Percentiles rank a stretch among this genome's conserved stretches.
phyloP scores from a whole-genome alignment of 2,797 vertebrate genomes.

The Pangasius larnaudii region DNA sequence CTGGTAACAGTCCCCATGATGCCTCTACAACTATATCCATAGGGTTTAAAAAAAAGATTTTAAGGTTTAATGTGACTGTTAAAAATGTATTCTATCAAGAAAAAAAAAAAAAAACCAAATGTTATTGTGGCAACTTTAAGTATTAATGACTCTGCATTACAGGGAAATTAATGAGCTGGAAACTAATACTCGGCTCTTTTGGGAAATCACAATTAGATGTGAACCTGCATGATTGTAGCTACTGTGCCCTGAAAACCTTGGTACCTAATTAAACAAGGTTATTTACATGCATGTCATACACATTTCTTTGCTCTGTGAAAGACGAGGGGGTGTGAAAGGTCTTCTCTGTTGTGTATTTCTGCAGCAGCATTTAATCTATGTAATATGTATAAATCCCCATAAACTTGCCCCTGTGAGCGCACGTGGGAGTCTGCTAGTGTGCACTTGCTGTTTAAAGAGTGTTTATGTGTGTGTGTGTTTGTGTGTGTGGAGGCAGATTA shows the following conservation, averaged over 20 bases:
- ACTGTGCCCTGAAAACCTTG: slow-evolving; percentile 25
- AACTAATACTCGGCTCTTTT: slow-evolving; percentile 73
- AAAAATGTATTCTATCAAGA: slow-evolving; percentile 73
- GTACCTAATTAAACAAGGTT: slow-evolving; percentile 79
- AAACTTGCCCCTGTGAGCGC: slow-evolving; percentile 2
- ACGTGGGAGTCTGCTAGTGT: not conserved
- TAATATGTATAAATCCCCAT: slow-evolving; percentile 18
- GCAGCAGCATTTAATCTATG: slow-evolving; percentile 7
- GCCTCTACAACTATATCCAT: not conserved
- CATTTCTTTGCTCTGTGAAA: slow-evolving; percentile 59
- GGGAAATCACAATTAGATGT: slow-evolving; percentile 81
- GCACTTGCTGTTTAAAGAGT: slow-evolving; percentile 22
- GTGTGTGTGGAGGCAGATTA: slow-evolving; percentile 16
- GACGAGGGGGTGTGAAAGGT: slow-evolving; percentile 31
- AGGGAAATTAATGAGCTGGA: slow-evolving; percentile 82
- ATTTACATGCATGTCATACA: slow-evolving; percentile 78
- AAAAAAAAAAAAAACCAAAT: too few relatives aligned
- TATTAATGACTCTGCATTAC: slow-evolving; percentile 85
- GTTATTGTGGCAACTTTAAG: slow-evolving; percentile 78
- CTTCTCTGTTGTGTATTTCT: slow-evolving; percentile 32
- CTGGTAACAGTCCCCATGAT: slow-evolving; percentile 23
- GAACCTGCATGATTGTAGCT: slow-evolving; percentile 62
- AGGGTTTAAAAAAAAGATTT: slow-evolving; percentile 56
- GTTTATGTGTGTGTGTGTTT: slow-evolving; percentile 1
- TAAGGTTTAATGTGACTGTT: slow-evolving; percentile 76